Base-by-base conservation (phyloP, 1,140 invertebrate genomes). In the Pseudomyrmex pallidus region DNA sequence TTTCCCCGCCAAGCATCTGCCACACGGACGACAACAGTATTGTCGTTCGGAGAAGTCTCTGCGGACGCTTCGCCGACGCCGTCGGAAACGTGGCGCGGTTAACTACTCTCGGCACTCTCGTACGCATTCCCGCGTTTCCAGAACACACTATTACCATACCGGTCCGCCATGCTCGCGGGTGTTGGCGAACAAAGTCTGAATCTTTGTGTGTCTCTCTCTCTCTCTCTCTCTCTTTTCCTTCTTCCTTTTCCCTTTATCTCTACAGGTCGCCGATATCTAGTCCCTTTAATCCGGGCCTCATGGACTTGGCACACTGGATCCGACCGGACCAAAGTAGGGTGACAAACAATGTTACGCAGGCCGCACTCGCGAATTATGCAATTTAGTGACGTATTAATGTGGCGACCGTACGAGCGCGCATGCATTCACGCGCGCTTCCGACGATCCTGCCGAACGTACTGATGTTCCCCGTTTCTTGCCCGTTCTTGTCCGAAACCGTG, bases 401-500 rank as follows among this genome's bases (percentile, higher is more conserved):
- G 17, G 68, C 44, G 70, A 57, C 35, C 20, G 57, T 74, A 22
- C n/a, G 5, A 48, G 54, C 20, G 52, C 35, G 54, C 50, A 59
- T 54, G 35, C 9, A 15, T 20, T 15, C 52, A 70, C 54, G 56
- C 80, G 20, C 84, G 82, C 84, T 80, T 78, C 59, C 68, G 74
- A 82, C 78, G 84, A 85, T 83, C 72, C 61, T 63, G 64, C 82
- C 88, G 87, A 77, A 88, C 85, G 35, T 35, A 86, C 90, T 88
- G 90, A 86, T 90, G 86, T 87, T 83, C 83, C 84, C 88, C 87
- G 90, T 91, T 90, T 90, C 91, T 92, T 90, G 89, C 86, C 54
- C 20, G 76, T 56, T 78, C 64, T 80, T 59, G 54, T 56, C 90
- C 90, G 86, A 91, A 91, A 92, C 91, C 35, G 35, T 91, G 89